Conservation (phyloP, 2,113 vertebrate species). For the Ophthalmolycus amberensis region DNA sequence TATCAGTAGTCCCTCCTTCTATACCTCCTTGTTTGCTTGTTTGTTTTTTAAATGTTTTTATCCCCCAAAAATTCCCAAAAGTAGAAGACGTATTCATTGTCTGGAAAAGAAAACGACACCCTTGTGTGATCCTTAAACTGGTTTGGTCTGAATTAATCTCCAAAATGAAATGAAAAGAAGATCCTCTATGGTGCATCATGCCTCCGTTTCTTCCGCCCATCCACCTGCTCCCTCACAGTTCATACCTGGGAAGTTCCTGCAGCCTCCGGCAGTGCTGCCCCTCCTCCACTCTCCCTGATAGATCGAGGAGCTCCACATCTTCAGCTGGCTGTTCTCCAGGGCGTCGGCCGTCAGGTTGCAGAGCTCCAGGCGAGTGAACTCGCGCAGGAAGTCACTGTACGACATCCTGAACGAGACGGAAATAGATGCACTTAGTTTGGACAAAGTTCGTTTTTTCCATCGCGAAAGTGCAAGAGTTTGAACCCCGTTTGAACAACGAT, state of each 20-base stretch:
- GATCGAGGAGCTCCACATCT: conserved; percentile 90
- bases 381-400: conserved; percentile 89
- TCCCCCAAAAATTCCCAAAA: background rate
- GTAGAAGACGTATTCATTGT: background rate
- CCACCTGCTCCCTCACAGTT: background rate
- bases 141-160: background rate
- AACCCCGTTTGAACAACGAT: background rate
- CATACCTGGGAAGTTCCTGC: conserved; percentile 89
- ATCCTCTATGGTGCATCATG: background rate
- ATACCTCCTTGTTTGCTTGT: too few relatives aligned
- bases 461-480: background rate
- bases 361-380: conserved; percentile 93
- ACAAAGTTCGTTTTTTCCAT: background rate
- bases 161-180: background rate
- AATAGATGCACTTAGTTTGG: background rate
- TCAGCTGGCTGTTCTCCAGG: conserved; percentile 82
- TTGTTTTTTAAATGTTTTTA: too few relatives aligned
- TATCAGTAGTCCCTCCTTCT: background rate
- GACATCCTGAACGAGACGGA: conserved; percentile 88
- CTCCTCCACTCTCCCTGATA: conserved; percentile 92
- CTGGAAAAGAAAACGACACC: too few relatives aligned
- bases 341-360: conserved; percentile 96
- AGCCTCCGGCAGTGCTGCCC: conserved; percentile 95
- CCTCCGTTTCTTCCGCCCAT: background rate
- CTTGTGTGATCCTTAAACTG: background rate